Conservation (phyloP, 2,888 invertebrate genomes). For the Bedellia somnulentella region DNA sequence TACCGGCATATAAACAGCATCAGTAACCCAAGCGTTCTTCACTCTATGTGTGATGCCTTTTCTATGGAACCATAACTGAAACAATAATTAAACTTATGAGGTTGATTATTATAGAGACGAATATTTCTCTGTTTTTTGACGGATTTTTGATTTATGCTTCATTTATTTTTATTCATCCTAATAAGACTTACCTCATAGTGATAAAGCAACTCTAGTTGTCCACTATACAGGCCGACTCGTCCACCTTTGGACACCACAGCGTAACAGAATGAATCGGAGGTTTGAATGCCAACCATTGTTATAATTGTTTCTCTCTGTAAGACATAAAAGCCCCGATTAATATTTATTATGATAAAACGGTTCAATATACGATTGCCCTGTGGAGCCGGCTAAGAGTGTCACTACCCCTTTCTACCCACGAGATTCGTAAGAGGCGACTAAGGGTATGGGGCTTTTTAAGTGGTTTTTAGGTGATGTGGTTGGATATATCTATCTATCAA, state of each 20-base stretch:
- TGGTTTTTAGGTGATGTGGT: too few species aligned
- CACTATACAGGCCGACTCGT: slow-evolving; percentile 61
- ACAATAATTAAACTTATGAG: slow-evolving; percentile 2
- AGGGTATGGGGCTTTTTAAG: too few species aligned
- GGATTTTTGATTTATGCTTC: background rate
- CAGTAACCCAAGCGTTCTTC: slow-evolving; percentile 64
- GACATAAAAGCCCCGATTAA: background rate
- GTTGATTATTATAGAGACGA: background rate
- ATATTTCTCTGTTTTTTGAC: background rate
- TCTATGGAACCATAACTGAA: slow-evolving; percentile 52
- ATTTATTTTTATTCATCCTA: background rate
- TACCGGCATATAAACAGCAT: slow-evolving; percentile 55
- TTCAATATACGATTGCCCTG: background rate
- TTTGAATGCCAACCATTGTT: slow-evolving; percentile 59
- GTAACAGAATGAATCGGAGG: slow-evolving; percentile 62
- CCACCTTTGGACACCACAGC: slow-evolving; percentile 62
- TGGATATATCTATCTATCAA: too few species aligned
- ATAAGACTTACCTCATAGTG: slow-evolving; percentile 38
- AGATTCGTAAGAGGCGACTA: too few species aligned
- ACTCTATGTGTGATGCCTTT: slow-evolving; percentile 46
- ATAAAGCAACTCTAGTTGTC: slow-evolving; percentile 47
- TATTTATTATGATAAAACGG: too few species aligned
- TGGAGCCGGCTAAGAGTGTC: too few species aligned
- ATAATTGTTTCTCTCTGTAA: slow-evolving; percentile 62
- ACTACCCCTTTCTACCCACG: too few species aligned